Conservation (phyloP, 2,888 invertebrate genomes). For the Nymphalis urticae region DNA sequence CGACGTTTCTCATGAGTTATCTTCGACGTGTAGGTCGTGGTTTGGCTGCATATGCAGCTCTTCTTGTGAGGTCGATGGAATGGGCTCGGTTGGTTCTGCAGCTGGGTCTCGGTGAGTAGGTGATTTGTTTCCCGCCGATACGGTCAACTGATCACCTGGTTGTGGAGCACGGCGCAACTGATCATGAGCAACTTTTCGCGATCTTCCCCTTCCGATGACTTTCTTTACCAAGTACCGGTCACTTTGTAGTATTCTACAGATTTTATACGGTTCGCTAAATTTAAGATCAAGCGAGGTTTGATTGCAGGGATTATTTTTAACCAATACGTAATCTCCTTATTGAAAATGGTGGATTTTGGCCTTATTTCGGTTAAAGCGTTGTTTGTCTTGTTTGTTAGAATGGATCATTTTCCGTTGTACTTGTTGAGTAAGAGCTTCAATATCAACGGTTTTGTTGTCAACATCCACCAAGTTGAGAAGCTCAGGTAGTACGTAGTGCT, state of each 20-base stretch:
- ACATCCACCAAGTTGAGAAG: not conserved
- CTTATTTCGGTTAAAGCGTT: slow-evolving; percentile 32
- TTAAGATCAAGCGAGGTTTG: slow-evolving; percentile 39
- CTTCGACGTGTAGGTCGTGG: too few relatives aligned
- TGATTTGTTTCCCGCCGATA: slow-evolving; percentile 19
- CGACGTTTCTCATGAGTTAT: too few relatives aligned
- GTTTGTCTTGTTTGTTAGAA: slow-evolving; percentile 31
- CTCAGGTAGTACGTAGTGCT: slow-evolving; percentile 39
- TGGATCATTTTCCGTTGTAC: slow-evolving; percentile 37
- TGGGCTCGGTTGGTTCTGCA: too few relatives aligned
- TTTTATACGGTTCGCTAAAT: slow-evolving; percentile 39
- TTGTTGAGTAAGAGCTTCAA: slow-evolving; percentile 32
- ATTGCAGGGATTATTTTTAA: slow-evolving; percentile 39
- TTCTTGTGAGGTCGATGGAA: too few relatives aligned
- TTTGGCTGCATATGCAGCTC: too few relatives aligned
- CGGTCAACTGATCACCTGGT: slow-evolving; percentile 34
- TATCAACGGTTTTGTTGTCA: slow-evolving; percentile 20
- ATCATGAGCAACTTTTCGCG: slow-evolving; percentile 41
- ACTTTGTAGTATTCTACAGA: slow-evolving; percentile 35
- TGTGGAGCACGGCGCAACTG: slow-evolving; percentile 39
- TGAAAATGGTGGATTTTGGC: slow-evolving; percentile 31
- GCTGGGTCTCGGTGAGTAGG: too few relatives aligned
- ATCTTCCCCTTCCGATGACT: too few relatives aligned
- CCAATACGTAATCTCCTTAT: slow-evolving; percentile 36
- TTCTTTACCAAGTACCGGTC: slow-evolving; percentile 40